Evolutionary conservation across 2,113 vertebrate species (phyloP).

Genomic region (Lophius piscatorius): DNA sequence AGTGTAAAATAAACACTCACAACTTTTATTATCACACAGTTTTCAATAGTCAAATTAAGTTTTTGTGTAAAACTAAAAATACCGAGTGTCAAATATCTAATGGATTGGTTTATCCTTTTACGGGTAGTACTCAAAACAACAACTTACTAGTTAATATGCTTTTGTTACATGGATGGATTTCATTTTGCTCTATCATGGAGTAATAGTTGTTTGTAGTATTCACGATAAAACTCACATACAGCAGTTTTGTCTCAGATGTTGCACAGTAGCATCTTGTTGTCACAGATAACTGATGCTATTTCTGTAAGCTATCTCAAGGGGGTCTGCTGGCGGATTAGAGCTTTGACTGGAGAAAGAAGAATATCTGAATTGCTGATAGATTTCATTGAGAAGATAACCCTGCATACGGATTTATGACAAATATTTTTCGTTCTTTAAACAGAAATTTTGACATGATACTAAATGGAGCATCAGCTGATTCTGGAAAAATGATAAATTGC

Average conservation of each 20-base stretch:
- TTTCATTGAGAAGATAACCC: too few relatives aligned
- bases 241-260: conserved; percentile 32
- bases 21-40: neutral
- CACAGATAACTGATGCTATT: conserved; percentile 46
- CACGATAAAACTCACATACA: conserved; percentile 45
- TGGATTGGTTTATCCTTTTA: neutral
- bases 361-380: conserved; percentile 26
- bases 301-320: conserved; percentile 30
- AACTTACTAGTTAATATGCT: too few relatives aligned
- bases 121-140: too few relatives aligned
- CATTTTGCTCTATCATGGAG: too few relatives aligned
- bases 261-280: conserved; percentile 26
- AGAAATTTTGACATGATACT: too few relatives aligned
- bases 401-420: too few relatives aligned
- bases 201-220: too few relatives aligned
- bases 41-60: neutral
- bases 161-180: too few relatives aligned
- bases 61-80: conserved; percentile 14
- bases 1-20: neutral
- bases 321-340: conserved; percentile 8
- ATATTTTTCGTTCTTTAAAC: too few relatives aligned
- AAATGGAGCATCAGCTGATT: too few relatives aligned
- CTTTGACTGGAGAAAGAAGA: conserved; percentile 10
- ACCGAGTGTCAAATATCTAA: neutral
- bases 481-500: too few relatives aligned